A percentile compares a stretch with the other conserved stretches of the same genome.
Conservation (phyloP, 2,797 vertebrate genomes). For the Pachyuromys duprasi region DNA sequence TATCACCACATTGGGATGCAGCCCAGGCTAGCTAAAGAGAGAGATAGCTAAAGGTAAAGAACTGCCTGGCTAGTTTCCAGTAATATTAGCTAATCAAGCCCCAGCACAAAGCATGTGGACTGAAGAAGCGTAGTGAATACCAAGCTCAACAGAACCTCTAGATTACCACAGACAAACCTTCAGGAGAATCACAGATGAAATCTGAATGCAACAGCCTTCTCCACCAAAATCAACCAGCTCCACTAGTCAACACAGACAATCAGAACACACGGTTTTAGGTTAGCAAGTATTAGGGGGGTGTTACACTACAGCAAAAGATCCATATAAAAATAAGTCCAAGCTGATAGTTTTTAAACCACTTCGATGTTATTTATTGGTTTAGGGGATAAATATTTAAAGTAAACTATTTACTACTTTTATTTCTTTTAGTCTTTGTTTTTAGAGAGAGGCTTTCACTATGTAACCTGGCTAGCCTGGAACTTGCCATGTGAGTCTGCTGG, state of each 20-base stretch:
- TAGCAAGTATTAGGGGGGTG: background rate
- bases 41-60: background rate
- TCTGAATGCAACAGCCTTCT: background rate
- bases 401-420: background rate
- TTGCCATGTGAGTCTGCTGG: background rate
- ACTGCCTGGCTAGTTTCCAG: background rate
- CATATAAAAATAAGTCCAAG: background rate
- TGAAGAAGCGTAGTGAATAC: background rate
- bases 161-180: background rate
- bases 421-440: background rate
- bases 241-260: background rate
- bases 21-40: background rate
- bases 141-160: background rate
- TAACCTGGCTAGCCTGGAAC: background rate
- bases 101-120: background rate
- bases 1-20: background rate
- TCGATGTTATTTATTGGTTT: background rate
- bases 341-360: background rate
- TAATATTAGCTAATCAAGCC: background rate
- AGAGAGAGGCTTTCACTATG: background rate
- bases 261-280: background rate
- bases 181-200: background rate
- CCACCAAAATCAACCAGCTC: background rate
- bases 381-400: background rate
- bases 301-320: background rate